Evolutionary conservation across 2,113 vertebrate genomes (phyloP).

Genomic region (Chionomys nivalis): DNA sequence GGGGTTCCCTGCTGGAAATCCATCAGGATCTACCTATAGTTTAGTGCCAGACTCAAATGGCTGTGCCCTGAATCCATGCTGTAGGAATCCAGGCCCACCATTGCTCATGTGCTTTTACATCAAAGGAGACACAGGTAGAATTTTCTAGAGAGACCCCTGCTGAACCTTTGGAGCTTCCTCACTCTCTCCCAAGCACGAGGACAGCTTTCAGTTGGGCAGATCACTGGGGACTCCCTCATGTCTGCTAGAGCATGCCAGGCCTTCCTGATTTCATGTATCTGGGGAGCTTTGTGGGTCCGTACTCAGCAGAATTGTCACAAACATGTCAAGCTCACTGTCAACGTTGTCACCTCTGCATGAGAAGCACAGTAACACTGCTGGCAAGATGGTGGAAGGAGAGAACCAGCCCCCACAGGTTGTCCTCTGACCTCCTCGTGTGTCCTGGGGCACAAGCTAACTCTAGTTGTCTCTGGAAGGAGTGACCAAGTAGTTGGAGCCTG

Average conservation of each 20-base stretch:
- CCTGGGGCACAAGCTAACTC: not conserved
- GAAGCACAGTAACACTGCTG: not conserved
- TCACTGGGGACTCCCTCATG: not conserved
- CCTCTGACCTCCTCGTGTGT: not conserved
- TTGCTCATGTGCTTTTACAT: not conserved
- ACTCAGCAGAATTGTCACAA: not conserved
- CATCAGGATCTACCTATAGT: not conserved
- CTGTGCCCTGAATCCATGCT: not conserved
- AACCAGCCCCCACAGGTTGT: not conserved
- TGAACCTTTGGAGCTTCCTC: not conserved
- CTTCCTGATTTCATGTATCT: not conserved
- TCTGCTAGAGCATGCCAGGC: not conserved
- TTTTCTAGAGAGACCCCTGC: not conserved
- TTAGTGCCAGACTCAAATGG: not conserved
- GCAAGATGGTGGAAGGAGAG: not conserved
- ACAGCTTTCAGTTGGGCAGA: not conserved
- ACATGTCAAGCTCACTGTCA: not conserved
- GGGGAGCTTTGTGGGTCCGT: not conserved
- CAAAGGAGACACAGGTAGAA: conserved; percentile 17
- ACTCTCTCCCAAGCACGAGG: not conserved
- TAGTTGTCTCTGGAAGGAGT: not conserved
- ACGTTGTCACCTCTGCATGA: not conserved
- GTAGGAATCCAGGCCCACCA: not conserved
- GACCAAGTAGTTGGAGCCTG: not conserved
- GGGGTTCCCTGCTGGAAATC: not conserved